A percentile compares a stretch with the other conserved stretches of the same genome.
phyloP scores from a whole-genome alignment of 2,888 invertebrate species.

The Quadroppia sp. region DNA sequence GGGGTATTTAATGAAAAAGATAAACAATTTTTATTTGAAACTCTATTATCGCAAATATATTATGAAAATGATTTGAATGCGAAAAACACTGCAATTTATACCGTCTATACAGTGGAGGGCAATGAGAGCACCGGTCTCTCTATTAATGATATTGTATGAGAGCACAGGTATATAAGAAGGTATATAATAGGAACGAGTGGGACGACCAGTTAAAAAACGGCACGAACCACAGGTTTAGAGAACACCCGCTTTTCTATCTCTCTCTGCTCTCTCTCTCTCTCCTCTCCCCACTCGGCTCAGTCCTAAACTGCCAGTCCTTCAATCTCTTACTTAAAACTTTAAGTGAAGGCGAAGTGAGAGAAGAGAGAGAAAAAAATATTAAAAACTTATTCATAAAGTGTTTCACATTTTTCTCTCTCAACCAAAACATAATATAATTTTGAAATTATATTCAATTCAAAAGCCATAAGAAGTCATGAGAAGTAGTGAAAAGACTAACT shows the following conservation, averaged over 20 bases:
- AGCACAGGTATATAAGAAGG: background rate
- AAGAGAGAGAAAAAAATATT: background rate
- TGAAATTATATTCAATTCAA: no score
- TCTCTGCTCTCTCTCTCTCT: no score
- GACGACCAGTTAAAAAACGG: slow-evolving; percentile 28
- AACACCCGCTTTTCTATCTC: slow-evolving; percentile 35
- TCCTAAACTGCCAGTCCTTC: no score
- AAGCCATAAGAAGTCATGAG: no score
- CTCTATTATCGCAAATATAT: no score
- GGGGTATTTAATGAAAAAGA: background rate
- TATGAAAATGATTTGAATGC: no score
- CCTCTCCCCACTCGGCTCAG: background rate
- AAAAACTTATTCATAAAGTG: slow-evolving; percentile 10
- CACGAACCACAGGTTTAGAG: slow-evolving; percentile 25
- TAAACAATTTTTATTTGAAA: no score
- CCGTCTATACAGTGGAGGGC: no score
- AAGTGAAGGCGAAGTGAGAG: background rate
- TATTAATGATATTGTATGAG: background rate
- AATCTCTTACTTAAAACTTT: background rate
- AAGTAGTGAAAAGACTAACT: no score
- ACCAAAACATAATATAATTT: no score
- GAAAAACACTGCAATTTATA: no score
- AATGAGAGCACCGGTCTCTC: no score
- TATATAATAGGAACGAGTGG: slow-evolving; percentile 25
- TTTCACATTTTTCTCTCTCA: background rate